A percentile compares a stretch with the other conserved stretches of the same genome.
Evolutionary conservation across 2,113 vertebrate species (phyloP).

Genomic region (Perca fluviatilis): DNA sequence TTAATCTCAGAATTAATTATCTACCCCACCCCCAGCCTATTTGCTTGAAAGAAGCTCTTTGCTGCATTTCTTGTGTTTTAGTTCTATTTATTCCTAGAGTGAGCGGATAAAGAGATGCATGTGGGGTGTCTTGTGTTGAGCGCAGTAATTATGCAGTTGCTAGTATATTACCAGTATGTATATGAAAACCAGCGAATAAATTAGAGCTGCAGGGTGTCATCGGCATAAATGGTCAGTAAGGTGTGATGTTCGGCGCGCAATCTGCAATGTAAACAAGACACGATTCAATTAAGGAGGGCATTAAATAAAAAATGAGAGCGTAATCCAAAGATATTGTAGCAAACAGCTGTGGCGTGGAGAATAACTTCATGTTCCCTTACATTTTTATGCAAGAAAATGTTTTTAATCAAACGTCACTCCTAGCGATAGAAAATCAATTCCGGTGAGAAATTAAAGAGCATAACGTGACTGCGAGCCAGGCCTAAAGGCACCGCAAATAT

Average conservation of each 20-base stretch:
- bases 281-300: conserved; percentile 70
- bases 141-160: conserved; percentile 77
- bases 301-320: conserved; percentile 53
- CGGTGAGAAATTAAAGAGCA: conserved; percentile 81
- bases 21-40: conserved; percentile 83
- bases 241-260: conserved; percentile 52
- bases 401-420: conserved; percentile 80
- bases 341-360: conserved; percentile 54
- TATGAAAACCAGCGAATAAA: conserved; percentile 64
- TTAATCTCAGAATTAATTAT: conserved; percentile 88
- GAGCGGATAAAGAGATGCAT: conserved; percentile 80
- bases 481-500: conserved; percentile 82
- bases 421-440: conserved; percentile 77
- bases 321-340: conserved; percentile 71
- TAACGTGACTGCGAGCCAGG: conserved; percentile 71
- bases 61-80: conserved; percentile 84
- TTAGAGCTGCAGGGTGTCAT: conserved; percentile 64
- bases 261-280: conserved; percentile 66
- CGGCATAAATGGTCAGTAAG: conserved; percentile 67
- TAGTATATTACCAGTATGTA: conserved; percentile 69
- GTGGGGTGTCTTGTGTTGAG: conserved; percentile 68
- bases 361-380: conserved; percentile 64
- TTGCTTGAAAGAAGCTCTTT: conserved; percentile 83
- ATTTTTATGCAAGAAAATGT: conserved; percentile 74
- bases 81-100: conserved; percentile 83